Conservation (phyloP, 2,113 vertebrate genomes). For the Barnardius zonarius region DNA sequence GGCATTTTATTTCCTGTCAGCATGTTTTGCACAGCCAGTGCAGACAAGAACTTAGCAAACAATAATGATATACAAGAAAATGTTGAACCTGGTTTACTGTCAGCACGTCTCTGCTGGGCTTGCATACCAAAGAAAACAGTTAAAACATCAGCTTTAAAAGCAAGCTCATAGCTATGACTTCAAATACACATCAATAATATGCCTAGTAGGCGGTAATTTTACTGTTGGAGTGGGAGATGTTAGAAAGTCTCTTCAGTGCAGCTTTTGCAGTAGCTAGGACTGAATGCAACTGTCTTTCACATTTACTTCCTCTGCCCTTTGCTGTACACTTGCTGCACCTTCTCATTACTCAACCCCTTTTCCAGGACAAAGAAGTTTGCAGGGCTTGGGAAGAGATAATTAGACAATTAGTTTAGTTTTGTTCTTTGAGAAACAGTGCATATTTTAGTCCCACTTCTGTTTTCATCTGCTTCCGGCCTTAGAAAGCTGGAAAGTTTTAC, state of each 20-base stretch:
- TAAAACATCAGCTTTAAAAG: not conserved
- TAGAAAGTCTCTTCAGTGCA: not conserved
- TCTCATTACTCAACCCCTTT: not conserved
- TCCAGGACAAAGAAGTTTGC: not conserved
- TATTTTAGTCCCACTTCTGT: not conserved
- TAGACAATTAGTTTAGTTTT: not conserved
- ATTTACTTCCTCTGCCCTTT: not conserved
- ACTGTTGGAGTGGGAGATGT: not conserved
- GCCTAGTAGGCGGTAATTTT: not conserved
- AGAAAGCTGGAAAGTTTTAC: not conserved
- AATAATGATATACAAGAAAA: not conserved
- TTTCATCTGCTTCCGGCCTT: not conserved
- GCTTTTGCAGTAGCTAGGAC: not conserved
- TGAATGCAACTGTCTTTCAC: not conserved
- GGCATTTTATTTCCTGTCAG: not conserved
- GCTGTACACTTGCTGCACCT: not conserved
- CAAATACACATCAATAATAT: conserved; percentile 35
- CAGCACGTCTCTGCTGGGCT: not conserved
- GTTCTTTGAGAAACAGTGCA: not conserved
- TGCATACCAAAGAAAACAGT: not conserved
- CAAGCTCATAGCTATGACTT: conserved; percentile 3
- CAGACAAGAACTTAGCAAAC: not conserved
- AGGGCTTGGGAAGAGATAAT: not conserved
- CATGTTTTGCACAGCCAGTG: not conserved
- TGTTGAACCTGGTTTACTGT: not conserved